phyloP scores from a whole-genome alignment of 2,797 vertebrate species.

The Sebastes melanostomus region DNA sequence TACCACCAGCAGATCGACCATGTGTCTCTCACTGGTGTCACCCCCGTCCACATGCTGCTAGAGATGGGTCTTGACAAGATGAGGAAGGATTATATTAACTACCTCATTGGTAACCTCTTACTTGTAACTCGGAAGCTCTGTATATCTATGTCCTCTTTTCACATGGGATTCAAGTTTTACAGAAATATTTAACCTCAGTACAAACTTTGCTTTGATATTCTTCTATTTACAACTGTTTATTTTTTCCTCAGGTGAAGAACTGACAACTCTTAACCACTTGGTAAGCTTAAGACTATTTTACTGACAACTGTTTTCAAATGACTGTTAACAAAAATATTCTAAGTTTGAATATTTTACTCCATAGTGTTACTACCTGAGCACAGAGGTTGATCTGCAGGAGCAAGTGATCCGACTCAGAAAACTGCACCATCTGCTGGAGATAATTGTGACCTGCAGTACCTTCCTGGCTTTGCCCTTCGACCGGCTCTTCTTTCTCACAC shows the following conservation, averaged over 20 bases:
- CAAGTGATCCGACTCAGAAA: constrained; percentile 90
- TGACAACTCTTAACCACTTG: constrained; percentile 92
- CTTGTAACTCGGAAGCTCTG: not conserved
- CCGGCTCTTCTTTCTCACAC: constrained; percentile 90
- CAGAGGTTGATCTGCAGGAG: constrained; percentile 88
- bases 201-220: not conserved
- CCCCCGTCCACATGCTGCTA: constrained; percentile 91
- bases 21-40: constrained; percentile 84
- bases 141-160: not conserved
- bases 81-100: constrained; percentile 95
- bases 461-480: constrained; percentile 91
- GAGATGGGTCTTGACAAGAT: constrained; percentile 97
- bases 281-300: constrained; percentile 75
- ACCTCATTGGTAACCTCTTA: constrained; percentile 87
- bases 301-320: not conserved
- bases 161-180: not conserved
- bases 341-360: constrained; percentile 13
- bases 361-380: constrained; percentile 91
- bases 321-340: not conserved
- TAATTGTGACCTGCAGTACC: constrained; percentile 87
- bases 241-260: constrained; percentile 85
- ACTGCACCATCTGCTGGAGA: constrained; percentile 95
- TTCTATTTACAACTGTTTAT: not conserved
- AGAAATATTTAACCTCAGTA: not conserved
- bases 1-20: constrained; percentile 86